Base-by-base conservation (phyloP, 2,797 vertebrate genomes). In the Nyctibius grandis region DNA sequence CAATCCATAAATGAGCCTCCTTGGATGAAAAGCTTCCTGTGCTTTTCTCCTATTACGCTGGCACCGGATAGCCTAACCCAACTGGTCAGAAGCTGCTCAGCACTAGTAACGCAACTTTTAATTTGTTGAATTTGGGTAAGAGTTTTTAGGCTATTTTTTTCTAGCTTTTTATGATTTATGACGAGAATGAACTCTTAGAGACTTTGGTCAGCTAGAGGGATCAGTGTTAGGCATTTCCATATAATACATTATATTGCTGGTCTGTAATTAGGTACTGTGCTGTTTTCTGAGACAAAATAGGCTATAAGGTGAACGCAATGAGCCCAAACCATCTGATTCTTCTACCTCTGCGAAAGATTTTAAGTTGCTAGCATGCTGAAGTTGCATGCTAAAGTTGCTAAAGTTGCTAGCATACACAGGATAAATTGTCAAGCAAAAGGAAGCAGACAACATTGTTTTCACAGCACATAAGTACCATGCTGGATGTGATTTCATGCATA, bases 401-500 rank as follows among this genome's bases (percentile, higher is more conserved):
- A n/a, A n/a, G 29, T 95, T 80, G 18, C 48, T 59, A 78, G 57
- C 63, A 33, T 44, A 67, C 29, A 44, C 45, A 54, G 83, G 57
- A 83, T 68, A 79, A 76, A 75, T 94, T 94, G 67, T 89, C 80
- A 38, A 80, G 91, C 51, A 86, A 83, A 93, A 92, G 72, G 61
- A 95, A 91, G 83, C 88, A 95, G 91, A 77, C 78, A 45, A 16
- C 79, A 44, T 84, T 97, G 88, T 96, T 97, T 97, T 93, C 89
- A 65, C 57, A 85, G 92, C 38, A 70, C 38, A 50, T 87, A 91
- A 91, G 89, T 95, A 88, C 90, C 80, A 73, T 61, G 28, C 93
- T 96, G 83, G 82, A 92, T 95, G 93, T 97, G 94, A 95, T 96
- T 97, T 96, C 95, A 91, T 88, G 93, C 89, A 67, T 96, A 94